Evolutionary conservation across 2,113 vertebrate genomes (phyloP).

Genomic region (Mobula hypostoma): DNA sequence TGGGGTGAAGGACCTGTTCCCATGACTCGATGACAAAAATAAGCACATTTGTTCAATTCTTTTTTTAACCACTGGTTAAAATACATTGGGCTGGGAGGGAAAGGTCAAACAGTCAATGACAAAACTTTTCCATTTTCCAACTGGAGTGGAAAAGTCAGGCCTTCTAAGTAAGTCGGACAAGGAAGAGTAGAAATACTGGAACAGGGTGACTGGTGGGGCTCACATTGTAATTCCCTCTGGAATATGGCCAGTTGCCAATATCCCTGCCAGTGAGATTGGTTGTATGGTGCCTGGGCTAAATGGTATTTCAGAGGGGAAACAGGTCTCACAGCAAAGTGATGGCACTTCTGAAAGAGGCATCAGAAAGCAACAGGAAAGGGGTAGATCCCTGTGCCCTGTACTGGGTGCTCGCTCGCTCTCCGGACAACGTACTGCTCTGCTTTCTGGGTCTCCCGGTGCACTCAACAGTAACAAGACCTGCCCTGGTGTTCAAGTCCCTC

Average conservation of each 20-base stretch:
- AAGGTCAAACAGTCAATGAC: neutral
- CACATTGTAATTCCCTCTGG: neutral
- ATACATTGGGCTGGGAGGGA: neutral
- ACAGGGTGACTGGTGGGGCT: no score
- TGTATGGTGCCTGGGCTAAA: neutral
- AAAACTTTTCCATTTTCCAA: neutral
- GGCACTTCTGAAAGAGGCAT: neutral
- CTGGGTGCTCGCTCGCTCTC: neutral
- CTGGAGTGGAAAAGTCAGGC: neutral
- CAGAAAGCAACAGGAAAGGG: neutral
- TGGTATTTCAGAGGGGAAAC: neutral
- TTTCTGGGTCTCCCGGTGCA: neutral
- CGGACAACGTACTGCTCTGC: neutral
- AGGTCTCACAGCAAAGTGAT: neutral
- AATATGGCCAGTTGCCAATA: neutral
- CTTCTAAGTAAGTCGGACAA: neutral
- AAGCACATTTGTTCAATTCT: no score
- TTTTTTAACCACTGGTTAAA: no score
- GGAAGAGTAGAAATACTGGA: neutral
- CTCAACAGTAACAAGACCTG: neutral
- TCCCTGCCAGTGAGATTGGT: neutral
- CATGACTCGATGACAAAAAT: no score
- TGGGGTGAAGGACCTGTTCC: no score
- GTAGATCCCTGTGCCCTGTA: neutral
- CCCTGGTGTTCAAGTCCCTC: neutral